phyloP scores from a whole-genome alignment of 2,113 vertebrate species.

The Eublepharis macularius region DNA sequence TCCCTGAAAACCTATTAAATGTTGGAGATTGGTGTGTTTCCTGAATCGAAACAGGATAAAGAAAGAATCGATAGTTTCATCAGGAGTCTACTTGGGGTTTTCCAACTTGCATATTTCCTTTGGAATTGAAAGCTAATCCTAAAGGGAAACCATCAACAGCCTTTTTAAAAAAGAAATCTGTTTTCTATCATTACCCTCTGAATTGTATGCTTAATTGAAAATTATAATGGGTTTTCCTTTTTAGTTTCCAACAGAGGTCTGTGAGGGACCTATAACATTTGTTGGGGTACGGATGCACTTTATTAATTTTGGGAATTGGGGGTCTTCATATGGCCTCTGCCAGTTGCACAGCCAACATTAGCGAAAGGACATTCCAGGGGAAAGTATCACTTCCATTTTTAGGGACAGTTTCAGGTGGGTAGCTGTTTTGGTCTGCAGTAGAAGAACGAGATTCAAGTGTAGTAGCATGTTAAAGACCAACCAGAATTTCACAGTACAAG shows the following conservation, averaged over 20 bases:
- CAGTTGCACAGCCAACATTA: too few relatives aligned
- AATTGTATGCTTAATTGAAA: neutral
- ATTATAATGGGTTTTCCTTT: neutral
- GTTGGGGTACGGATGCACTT: neutral
- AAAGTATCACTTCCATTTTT: too few relatives aligned
- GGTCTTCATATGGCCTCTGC: too few relatives aligned
- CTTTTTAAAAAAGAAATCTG: neutral
- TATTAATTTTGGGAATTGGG: neutral
- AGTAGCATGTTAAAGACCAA: too few relatives aligned
- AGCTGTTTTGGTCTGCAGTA: too few relatives aligned
- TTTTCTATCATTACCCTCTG: neutral
- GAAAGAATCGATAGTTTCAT: slow-evolving; percentile 26
- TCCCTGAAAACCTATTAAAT: slow-evolving; percentile 45
- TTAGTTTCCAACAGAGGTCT: neutral
- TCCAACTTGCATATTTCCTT: slow-evolving; percentile 16
- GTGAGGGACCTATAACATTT: neutral
- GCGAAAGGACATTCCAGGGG: too few relatives aligned
- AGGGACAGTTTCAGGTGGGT: too few relatives aligned
- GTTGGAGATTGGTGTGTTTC: neutral
- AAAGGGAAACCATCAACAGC: neutral
- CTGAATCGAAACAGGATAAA: slow-evolving; percentile 21
- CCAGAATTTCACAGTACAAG: too few relatives aligned
- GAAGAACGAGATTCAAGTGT: too few relatives aligned
- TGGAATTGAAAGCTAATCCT: slow-evolving; percentile 3
- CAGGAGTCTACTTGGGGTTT: neutral